phyloP scores from a whole-genome alignment of 2,113 vertebrate species.

The Cavia porcellus region DNA sequence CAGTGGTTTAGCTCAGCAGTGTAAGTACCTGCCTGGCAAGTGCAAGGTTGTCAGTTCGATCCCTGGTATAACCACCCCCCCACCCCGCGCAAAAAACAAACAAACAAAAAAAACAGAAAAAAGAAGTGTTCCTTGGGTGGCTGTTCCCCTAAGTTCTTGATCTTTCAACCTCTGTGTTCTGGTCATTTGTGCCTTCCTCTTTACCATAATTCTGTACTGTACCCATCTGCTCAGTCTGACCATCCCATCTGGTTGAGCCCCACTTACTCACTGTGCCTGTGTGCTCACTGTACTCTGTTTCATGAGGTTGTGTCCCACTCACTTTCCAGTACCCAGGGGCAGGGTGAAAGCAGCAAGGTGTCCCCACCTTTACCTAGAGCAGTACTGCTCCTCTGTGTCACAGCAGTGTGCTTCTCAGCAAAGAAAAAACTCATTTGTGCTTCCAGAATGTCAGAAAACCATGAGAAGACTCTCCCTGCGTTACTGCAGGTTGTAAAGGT shows the following conservation, averaged over 20 bases:
- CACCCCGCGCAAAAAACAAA: too few relatives aligned
- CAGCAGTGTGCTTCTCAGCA: neutral
- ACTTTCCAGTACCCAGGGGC: too few relatives aligned
- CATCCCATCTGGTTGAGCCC: neutral
- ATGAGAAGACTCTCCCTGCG: neutral
- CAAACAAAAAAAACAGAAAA: too few relatives aligned
- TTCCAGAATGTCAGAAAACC: neutral
- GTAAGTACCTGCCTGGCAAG: too few relatives aligned
- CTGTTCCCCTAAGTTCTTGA: neutral
- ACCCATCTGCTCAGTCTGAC: neutral
- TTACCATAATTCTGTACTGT: neutral
- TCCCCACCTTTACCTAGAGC: neutral
- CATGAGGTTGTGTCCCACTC: neutral
- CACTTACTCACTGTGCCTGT: neutral
- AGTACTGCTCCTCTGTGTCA: neutral
- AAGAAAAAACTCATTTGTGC: neutral
- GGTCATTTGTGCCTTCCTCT: neutral
- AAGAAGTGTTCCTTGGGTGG: neutral
- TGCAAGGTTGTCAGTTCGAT: too few relatives aligned
- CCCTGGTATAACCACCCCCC: too few relatives aligned
- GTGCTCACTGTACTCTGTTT: neutral
- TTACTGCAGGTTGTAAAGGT: neutral
- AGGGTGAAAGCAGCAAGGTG: neutral
- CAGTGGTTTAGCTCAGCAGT: too few relatives aligned
- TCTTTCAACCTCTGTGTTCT: neutral